Base-by-base conservation (phyloP, 2,797 vertebrate species). In the Acridotheres tristis region DNA sequence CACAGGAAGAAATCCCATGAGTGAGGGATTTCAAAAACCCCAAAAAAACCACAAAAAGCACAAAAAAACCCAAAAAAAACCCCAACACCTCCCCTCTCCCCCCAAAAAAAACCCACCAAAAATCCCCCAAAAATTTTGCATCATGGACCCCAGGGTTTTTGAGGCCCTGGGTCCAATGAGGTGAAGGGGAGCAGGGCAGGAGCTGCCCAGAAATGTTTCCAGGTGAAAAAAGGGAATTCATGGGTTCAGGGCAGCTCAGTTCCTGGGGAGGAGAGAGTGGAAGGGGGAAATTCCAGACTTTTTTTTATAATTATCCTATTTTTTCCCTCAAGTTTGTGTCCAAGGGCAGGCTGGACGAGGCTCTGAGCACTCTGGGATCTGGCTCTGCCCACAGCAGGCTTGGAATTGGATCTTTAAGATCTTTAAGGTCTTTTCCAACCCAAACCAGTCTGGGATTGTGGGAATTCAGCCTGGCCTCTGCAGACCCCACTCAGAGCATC, bases 181-280 rank as follows among this genome's bases (percentile, higher is more conserved):
- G 53, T 1, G 19, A 66, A 59, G 43, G 29, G 2, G 18, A 53
- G 27, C 21, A 21, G 21, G 57, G 20, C 51, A 62, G 61, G 69
- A 29, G 38, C 3, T 59, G 36, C 58, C 54, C 71, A 26, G 27
- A 3, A 71, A 43, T 14, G 26, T 66, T 66, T 73, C 7, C 9
- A 26, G 80, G 26, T 12, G 11, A 17, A 20, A 4, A 30, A 26
- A 55, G 27, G 23, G 45, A 27, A 22, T 0, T 16, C 22, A 8
- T 6, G 55, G 16, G 26, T 32, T 29, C 47, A 61, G 22, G 17
- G 45, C 67, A 76, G 69, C 63, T 59, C 48, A 38, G 0, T 40
- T 40, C 16, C 0, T 6, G 5, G 1, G 9, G 13, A 47, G 8
- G 22, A 55, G 11, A 17, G 32, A 66, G n/a, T 4, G 21, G 53